Evolutionary conservation across 2,797 vertebrate genomes (phyloP), one percentile per base, ranked within the genome.

Genomic region (Acrossocheilus wenchowensis): DNA sequence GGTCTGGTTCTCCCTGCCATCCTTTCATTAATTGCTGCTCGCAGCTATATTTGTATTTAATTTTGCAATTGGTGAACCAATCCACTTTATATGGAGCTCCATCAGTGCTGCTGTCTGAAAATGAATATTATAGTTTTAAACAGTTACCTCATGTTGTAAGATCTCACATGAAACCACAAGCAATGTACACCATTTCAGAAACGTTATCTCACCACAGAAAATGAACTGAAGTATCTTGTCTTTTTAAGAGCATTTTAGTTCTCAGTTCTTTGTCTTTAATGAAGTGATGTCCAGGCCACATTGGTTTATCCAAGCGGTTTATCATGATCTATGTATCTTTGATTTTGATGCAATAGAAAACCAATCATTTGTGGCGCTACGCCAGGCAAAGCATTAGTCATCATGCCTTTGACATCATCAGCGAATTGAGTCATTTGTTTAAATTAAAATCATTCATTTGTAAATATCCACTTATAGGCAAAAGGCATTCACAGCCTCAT

Each of bases 301-400:
- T 91, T 90, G 92, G 93, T 95, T 96, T 95, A 95, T 96, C 94
- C 68, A 83, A 45, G 91, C 88, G 92, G 92, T 96, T 96, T 95
- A 96, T 96, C 95, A 94, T 95, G 95, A 96, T 96, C 94, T 95
- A 95, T 95, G 95, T 94, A 95, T 94, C 94, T 95, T 91, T 94
- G 94, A 95, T 96, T 95, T 94, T 96, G 94, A 96, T 93, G 94
- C 94, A 94, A 96, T 95, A 94, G 95, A 96, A 96, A 96, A 94
- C 94, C 95, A 95, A 95, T 96, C 95, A 94, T 93, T 96, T 93
- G 94, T 93, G 94, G 94, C 94, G 82, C 92, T 91, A 93, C 90
- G 93, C 93, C 91, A 92, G 95, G 93, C 94, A 75, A 94, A 93
- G 93, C 95, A 95, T 96, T 96, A 93, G 93, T 96, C 95, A 96